Evolutionary conservation across 2,113 vertebrate genomes (phyloP), one percentile per base, ranked within the genome.

Genomic region (Todiramphus chloris): DNA sequence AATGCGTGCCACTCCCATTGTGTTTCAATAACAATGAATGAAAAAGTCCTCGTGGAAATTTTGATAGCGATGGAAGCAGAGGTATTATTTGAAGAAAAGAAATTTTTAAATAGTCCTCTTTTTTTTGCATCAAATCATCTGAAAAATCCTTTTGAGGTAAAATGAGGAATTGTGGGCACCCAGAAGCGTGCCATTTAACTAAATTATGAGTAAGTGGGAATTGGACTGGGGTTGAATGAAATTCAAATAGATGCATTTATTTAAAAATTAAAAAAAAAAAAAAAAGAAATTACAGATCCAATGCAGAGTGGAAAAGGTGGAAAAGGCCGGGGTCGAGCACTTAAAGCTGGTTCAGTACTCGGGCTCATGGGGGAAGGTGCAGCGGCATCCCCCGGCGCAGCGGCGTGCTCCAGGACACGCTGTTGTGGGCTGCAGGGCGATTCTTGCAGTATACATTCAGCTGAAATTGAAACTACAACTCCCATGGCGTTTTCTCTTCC

Each of bases 371-470:
- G 63, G 89, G 67, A 64, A 43, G 74, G 16, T 37, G 43, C 1
- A 48, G 35, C 73, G 5, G 0, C 2, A 3, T 12, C 89, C 12
- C 39, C 11, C 11, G 4, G 14, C 9, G 66, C 46, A 11, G 0
- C 3, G 39, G 31, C 55, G 1, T 3, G 0, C 10, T 69, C 8
- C 18, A 3, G 31, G 7, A 20, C 25, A 1, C 35, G 1, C 0
- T 17, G 37, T 6, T 37, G 46, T 5, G 14, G 27, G 21, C 58
- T 58, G 31, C 41, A 8, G 28, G 44, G 48, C 35, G 12, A 23
- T 41, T 83, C 74, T 43, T 68, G 35, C 77, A 43, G 16, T 3
- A 1, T 43, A 2, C 41, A 16, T 67, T 48, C 70, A 55, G 64
- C 70, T 79, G 59, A 31, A 86, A 53, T 35, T 27, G 35, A 78